Conservation (phyloP, 2,113 vertebrate genomes). For the Oplegnathus fasciatus region DNA sequence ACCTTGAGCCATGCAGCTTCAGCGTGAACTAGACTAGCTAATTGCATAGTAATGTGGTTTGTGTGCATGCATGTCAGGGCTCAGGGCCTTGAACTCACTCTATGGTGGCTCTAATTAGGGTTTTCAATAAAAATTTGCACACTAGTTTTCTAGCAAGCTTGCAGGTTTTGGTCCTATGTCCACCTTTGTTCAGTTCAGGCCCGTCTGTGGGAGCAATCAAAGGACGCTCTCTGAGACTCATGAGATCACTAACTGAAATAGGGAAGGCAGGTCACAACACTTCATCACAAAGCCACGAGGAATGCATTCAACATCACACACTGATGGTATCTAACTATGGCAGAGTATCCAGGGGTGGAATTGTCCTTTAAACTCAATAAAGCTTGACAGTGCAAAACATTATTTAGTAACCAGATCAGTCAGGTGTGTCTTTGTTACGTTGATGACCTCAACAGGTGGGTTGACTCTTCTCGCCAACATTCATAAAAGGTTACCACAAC, state of each 20-base stretch:
- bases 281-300: constrained; percentile 50
- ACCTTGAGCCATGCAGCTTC: not conserved
- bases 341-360: constrained; percentile 27
- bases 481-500: constrained; percentile 58
- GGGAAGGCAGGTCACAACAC: constrained; percentile 56
- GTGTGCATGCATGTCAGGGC: not conserved
- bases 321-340: constrained; percentile 39
- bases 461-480: constrained; percentile 50
- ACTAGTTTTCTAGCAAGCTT: not conserved
- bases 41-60: not conserved
- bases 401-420: constrained; percentile 47
- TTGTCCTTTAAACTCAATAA: constrained; percentile 32
- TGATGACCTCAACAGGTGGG: constrained; percentile 58
- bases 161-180: not conserved
- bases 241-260: constrained; percentile 35
- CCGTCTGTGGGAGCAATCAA: constrained; percentile 7
- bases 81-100: not conserved
- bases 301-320: constrained; percentile 54
- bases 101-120: not conserved
- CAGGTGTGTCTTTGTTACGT: constrained; percentile 52
- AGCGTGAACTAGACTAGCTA: not conserved
- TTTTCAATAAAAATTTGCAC: not conserved
- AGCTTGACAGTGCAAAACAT: constrained; percentile 49
- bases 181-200: not conserved
- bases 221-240: constrained; percentile 24